phyloP scores from a whole-genome alignment of 2,797 vertebrate species.

The Phrynocephalus forsythii region DNA sequence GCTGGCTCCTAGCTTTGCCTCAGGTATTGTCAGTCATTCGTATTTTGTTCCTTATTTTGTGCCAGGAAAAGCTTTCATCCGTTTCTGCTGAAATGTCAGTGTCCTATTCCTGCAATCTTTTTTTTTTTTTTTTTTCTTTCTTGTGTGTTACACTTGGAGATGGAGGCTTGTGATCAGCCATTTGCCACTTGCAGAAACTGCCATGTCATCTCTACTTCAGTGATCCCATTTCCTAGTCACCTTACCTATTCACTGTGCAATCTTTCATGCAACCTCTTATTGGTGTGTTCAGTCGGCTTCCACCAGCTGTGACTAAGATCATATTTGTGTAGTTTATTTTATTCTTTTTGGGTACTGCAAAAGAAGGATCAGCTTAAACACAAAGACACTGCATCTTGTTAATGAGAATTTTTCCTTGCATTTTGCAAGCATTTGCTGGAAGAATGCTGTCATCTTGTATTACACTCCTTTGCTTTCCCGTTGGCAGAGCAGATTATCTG shows the following conservation, averaged over 20 bases:
- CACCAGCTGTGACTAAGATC: conserved; percentile 10
- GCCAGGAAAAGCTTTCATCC: not conserved
- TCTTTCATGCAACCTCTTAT: conserved; percentile 2
- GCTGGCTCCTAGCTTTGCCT: not conserved
- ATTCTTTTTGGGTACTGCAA: conserved; percentile 2
- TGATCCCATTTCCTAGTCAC: not conserved
- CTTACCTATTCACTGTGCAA: not conserved
- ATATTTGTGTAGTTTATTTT: not conserved
- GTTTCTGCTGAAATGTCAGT: not conserved
- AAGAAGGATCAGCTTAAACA: conserved; percentile 17
- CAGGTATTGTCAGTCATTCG: not conserved
- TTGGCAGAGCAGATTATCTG: conserved; percentile 25
- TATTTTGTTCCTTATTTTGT: conserved; percentile 3
- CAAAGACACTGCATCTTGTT: conserved; percentile 12
- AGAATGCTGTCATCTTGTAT: conserved; percentile 13
- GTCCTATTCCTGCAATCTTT: not conserved
- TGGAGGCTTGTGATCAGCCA: conserved; percentile 9
- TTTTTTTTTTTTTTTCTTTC: no score
- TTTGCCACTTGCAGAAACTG: conserved; percentile 30
- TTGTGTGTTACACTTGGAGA: not conserved
- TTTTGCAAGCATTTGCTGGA: conserved; percentile 20
- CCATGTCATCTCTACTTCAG: conserved; percentile 7
- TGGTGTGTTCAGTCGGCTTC: not conserved
- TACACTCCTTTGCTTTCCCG: not conserved
- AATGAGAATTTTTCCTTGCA: conserved; percentile 16